Conservation (phyloP, 2,888 invertebrate species). For the Phlogophora meticulosa region DNA sequence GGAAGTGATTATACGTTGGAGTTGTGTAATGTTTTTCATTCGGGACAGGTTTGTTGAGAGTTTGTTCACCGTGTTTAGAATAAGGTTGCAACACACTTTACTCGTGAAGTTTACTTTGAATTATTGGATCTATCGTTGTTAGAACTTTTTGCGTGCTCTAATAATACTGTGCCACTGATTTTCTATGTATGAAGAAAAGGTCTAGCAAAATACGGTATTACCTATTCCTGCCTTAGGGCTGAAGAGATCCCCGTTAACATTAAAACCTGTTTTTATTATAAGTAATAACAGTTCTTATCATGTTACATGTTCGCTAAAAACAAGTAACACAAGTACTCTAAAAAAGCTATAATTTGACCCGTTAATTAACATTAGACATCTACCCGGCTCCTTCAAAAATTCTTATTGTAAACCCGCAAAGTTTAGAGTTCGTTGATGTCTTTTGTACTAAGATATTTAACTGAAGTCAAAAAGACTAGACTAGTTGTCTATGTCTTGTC, state of each 20-base stretch:
- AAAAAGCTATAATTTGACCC: background rate
- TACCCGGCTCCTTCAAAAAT: background rate
- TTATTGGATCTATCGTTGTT: background rate
- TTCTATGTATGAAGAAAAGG: background rate
- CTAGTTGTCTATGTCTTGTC: background rate
- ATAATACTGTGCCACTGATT: background rate
- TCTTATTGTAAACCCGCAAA: background rate
- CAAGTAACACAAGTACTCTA: background rate
- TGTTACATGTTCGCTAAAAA: no score
- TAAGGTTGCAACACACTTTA: slow-evolving; percentile 33
- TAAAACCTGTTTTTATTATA: no score
- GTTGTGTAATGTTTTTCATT: slow-evolving; percentile 96
- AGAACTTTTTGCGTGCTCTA: background rate
- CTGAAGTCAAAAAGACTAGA: background rate
- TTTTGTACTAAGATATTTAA: slow-evolving; percentile 65
- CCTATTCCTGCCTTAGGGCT: no score
- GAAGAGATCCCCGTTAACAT: no score
- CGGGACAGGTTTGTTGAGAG: slow-evolving; percentile 93
- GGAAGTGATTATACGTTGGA: slow-evolving; percentile 96
- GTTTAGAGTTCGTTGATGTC: slow-evolving; percentile 77
- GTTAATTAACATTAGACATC: background rate
- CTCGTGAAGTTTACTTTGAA: slow-evolving; percentile 15
- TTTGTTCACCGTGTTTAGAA: slow-evolving; percentile 16
- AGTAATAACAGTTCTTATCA: no score
- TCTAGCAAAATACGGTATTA: no score